Evolutionary conservation across 1,140 invertebrate species (phyloP).

Genomic region (Cephus cinctus): DNA sequence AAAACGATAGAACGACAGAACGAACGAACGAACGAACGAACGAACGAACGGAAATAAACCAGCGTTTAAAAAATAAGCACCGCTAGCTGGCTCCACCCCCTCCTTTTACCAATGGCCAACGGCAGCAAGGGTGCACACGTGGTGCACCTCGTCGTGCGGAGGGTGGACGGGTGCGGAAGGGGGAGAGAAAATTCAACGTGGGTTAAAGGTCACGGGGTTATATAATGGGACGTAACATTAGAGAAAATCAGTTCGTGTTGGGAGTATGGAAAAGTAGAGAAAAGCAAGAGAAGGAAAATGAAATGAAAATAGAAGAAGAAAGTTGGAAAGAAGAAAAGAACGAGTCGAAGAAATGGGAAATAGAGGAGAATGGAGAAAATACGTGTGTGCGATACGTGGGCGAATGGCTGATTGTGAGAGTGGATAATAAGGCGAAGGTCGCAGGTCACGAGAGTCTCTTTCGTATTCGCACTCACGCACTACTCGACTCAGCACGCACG

Average conservation of each 20-base stretch:
- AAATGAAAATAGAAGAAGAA: conserved; percentile 6
- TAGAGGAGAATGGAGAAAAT: not conserved
- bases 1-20: conserved; percentile 28
- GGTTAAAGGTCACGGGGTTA: too few species aligned
- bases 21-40: conserved; percentile 2
- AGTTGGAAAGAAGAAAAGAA: conserved; percentile 8
- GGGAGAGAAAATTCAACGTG: too few species aligned
- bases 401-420: not conserved
- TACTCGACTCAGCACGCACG: too few species aligned
- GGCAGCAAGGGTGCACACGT: conserved; percentile 45
- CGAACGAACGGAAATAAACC: conserved; percentile 1
- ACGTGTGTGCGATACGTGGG: not conserved
- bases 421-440: not conserved
- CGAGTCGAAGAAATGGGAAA: conserved; percentile 23
- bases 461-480: too few species aligned
- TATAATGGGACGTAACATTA: too few species aligned
- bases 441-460: too few species aligned
- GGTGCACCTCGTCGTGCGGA: conserved; percentile 25
- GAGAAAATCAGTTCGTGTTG: too few species aligned
- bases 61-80: conserved; percentile 27
- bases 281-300: not conserved
- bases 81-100: conserved; percentile 57
- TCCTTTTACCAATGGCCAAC: conserved; percentile 55
- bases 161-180: conserved; percentile 21
- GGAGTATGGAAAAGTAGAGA: too few species aligned